Percentiles rank a stretch among this genome's conserved stretches.
phyloP scores from a whole-genome alignment of 2,888 invertebrate species.

The Tortrix viridana region DNA sequence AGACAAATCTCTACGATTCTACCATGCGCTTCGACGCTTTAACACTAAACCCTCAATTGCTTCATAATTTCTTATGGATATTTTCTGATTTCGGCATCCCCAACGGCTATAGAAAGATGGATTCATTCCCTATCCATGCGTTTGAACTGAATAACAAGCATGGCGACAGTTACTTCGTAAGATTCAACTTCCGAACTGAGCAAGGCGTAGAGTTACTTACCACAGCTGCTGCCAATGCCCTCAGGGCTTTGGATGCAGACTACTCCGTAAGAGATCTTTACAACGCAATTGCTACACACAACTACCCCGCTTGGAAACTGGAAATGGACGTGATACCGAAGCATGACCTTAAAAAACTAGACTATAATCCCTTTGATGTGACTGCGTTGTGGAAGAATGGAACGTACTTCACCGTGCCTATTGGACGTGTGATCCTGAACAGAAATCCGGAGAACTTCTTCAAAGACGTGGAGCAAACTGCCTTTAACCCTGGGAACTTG shows the following conservation, averaged over 20 bases:
- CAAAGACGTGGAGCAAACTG: constrained; percentile 55
- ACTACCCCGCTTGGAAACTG: constrained; percentile 88
- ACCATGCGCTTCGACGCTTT: not conserved
- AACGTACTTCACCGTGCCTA: constrained; percentile 90
- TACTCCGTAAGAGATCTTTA: constrained; percentile 91
- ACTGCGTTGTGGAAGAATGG: constrained; percentile 93
- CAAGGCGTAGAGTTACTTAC: constrained; percentile 91
- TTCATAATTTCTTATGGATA: constrained; percentile 4
- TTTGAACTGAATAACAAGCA: constrained; percentile 90
- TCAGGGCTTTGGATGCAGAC: constrained; percentile 89
- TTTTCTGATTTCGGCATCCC: constrained; percentile 9
- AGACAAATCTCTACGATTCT: constrained; percentile 6
- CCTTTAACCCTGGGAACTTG: constrained; percentile 63
- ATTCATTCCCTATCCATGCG: constrained; percentile 94
- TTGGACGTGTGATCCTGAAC: constrained; percentile 91
- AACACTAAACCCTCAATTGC: not conserved
- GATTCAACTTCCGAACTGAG: constrained; percentile 93
- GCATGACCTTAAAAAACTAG: constrained; percentile 87
- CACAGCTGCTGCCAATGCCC: constrained; percentile 83
- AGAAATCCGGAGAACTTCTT: constrained; percentile 71
- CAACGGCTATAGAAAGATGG: constrained; percentile 92
- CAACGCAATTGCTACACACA: constrained; percentile 88
- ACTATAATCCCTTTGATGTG: constrained; percentile 93
- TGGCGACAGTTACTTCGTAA: constrained; percentile 88
- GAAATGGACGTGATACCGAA: constrained; percentile 92